A percentile compares a stretch with the other conserved stretches of the same genome.
These are phyloP conservation scores for Liparis tanakae DNA, from an alignment of 2,797 vertebrate genomes.

Conservation along the genomic window DNA sequence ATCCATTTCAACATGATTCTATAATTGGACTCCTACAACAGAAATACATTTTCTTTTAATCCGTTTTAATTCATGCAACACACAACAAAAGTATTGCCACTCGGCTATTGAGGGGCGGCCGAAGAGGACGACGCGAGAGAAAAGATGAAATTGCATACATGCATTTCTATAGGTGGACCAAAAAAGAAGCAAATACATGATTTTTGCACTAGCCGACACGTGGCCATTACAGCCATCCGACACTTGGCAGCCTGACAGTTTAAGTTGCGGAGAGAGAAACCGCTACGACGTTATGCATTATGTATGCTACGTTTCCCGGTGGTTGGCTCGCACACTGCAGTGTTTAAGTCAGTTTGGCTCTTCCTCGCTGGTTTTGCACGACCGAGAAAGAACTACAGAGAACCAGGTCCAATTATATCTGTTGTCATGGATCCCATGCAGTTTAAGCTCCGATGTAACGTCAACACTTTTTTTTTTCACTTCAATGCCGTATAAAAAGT, in stretches of 20 bases:
- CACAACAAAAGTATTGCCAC: slow-evolving; percentile 20
- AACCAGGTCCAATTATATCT: slow-evolving; percentile 37
- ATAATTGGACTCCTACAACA: too few species aligned
- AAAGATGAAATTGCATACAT: slow-evolving; percentile 18
- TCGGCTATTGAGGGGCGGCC: not conserved
- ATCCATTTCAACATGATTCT: too few species aligned
- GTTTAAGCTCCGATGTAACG: slow-evolving; percentile 7
- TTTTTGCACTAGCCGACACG: slow-evolving; percentile 12
- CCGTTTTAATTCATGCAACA: slow-evolving; percentile 46
- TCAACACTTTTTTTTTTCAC: not conserved
- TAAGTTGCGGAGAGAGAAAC: slow-evolving; percentile 38
- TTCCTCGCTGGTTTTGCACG: slow-evolving; percentile 13
- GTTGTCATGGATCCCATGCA: slow-evolving; percentile 28
- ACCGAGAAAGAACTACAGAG: slow-evolving; percentile 3
- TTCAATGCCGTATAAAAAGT: slow-evolving; percentile 9
- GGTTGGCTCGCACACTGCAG: slow-evolving; percentile 26
- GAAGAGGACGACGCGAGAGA: slow-evolving; percentile 26
- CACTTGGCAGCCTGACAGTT: slow-evolving; percentile 45
- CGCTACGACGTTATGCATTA: slow-evolving; percentile 48
- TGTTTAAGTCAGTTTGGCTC: slow-evolving; percentile 21
- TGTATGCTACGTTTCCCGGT: slow-evolving; percentile 45
- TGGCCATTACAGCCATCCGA: slow-evolving; percentile 37
- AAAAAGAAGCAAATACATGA: not conserved
- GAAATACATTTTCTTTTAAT: too few species aligned
- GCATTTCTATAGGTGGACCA: not conserved